Conservation (phyloP, 53 echinoderm and acorn worm genomes). For the Actinopyga echinites region DNA sequence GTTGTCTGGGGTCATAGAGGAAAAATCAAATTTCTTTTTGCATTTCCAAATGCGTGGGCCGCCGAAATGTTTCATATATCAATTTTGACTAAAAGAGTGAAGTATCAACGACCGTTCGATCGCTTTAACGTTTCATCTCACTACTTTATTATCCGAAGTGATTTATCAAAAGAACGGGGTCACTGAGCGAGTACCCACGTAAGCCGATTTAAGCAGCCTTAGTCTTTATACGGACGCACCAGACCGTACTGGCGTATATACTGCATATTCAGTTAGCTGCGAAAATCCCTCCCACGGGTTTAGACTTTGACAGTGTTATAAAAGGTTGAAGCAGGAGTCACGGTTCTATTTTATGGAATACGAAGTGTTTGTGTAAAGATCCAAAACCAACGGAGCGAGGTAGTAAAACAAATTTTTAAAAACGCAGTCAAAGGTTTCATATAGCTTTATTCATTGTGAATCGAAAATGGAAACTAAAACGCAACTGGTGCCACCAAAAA, state of each 20-base stretch:
- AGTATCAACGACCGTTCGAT: too few relatives aligned
- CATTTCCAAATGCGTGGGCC: neutral
- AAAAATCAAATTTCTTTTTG: neutral
- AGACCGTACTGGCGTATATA: constrained; percentile 11
- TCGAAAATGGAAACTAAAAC: neutral
- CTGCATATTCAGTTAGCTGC: constrained; percentile 13
- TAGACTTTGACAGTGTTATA: constrained; percentile 21
- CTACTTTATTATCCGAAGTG: constrained; percentile 4
- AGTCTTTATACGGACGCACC: constrained; percentile 7
- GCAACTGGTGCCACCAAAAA: constrained; percentile 14
- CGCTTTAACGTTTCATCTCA: too few relatives aligned
- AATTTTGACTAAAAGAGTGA: neutral
- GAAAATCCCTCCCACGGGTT: constrained; percentile 19
- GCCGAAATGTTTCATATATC: neutral
- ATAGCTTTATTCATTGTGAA: constrained; percentile 13
- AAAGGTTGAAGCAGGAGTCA: constrained; percentile 31
- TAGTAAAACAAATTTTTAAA: constrained; percentile 22
- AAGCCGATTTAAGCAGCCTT: constrained; percentile 34
- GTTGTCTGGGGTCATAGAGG: neutral
- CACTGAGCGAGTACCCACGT: constrained; percentile 7
- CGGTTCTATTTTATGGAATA: constrained; percentile 10
- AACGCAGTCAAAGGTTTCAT: constrained; percentile 5
- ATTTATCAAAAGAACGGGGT: constrained; percentile 19
- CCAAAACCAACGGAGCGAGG: constrained; percentile 25
- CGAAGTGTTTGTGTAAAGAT: constrained; percentile 37